Evolutionary conservation across 2,113 vertebrate species (phyloP), one percentile per base, ranked within the genome.

Genomic region (Cyprinodon brontotheroides): DNA sequence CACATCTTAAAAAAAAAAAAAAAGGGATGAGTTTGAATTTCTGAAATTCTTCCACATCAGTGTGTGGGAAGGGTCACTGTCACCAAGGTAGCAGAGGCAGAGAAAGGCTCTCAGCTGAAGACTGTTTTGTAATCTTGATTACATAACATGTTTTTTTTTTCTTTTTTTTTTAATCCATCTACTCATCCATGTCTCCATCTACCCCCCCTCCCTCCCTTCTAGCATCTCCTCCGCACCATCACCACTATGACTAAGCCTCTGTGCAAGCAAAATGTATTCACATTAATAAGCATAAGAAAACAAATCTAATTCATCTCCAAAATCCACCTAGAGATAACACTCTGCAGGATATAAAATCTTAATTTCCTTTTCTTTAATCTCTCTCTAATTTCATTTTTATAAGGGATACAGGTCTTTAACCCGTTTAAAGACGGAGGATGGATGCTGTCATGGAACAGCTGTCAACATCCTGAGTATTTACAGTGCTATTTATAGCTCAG

Each of bases 41-140:
- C 68, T 74, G 53, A 80, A 68, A 88, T 86, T 89, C 80, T 64
- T 78, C 41, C 43, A n/a, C 36, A 17, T 78, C 59, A 3, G 60
- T 70, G 63, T 64, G 65, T 78, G 50, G 70, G 70, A 73, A 17
- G 59, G 62, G 83, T 80, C 70, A 74, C 38, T 38, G 38, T 78
- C 77, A 73, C 77, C 6, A 63, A 84, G 74, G 74, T 76, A 83
- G 78, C 70, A 63, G 37, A 57, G 78, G 72, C 77, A 84, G 84
- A 68, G 39, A 88, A 89, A 74, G 83, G 81, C 86, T 68, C 77
- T 39, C 80, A 73, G 86, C 78, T 8, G 53, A 43, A 81, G 39
- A 79, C 61, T 79, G 89, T 91, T 91, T 91, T 93, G 87, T 93
- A 93, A 92, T 93, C 81, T 82, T 76, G 59, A 82, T 94, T 93